These are phyloP conservation scores for Epistrophella euchroma DNA, from an alignment of 2,888 invertebrate species.

Conservation along the genomic window DNA sequence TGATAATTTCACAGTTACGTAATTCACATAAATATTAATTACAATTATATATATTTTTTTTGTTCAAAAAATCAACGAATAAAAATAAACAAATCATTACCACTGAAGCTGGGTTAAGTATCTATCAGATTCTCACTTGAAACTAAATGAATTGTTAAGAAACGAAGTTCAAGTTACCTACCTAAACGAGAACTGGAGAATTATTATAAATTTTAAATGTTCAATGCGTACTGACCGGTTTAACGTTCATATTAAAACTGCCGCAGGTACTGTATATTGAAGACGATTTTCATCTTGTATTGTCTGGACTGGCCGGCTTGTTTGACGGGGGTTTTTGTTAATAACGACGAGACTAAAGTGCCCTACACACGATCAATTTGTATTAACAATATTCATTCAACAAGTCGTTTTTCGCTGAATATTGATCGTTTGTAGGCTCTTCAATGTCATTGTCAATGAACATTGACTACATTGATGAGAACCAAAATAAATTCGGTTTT, in stretches of 20 bases:
- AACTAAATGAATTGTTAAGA: slow-evolving; percentile 23
- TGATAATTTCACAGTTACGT: slow-evolving; percentile 37
- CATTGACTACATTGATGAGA: no score
- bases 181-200: slow-evolving; percentile 11
- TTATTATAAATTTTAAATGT: slow-evolving; percentile 13
- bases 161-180: slow-evolving; percentile 50
- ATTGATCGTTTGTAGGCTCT: no score
- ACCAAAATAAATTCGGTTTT: no score
- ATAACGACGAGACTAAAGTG: slow-evolving; percentile 14
- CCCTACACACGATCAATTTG: no score
- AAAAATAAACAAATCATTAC: not conserved
- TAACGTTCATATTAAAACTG: slow-evolving; percentile 63
- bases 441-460: no score
- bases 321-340: slow-evolving; percentile 48
- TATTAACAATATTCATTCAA: no score
- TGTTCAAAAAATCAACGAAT: not conserved
- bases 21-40: slow-evolving; percentile 23
- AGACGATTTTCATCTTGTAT: slow-evolving; percentile 54
- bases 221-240: slow-evolving; percentile 70
- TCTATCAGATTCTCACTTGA: slow-evolving; percentile 15
- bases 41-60: not conserved
- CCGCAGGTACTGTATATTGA: slow-evolving; percentile 24
- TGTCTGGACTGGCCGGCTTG: slow-evolving; percentile 34
- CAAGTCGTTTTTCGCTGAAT: no score
- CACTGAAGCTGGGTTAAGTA: not conserved